Evolutionary conservation across 2,113 vertebrate genomes (phyloP).

Genomic region (Natator depressus): DNA sequence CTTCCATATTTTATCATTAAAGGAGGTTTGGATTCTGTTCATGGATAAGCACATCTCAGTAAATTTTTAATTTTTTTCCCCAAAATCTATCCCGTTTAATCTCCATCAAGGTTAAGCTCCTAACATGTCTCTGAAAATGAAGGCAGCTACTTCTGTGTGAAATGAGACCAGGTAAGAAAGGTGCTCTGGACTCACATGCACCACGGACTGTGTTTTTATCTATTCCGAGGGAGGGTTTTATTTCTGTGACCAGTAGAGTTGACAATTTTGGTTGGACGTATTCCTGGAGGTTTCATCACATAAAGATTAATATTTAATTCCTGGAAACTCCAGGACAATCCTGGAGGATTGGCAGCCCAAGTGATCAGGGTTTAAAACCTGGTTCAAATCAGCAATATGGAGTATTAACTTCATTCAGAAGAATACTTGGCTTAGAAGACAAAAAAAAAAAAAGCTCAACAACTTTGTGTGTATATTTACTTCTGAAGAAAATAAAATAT

Average conservation of each 20-base stretch:
- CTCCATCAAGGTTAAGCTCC: slow-evolving; percentile 5
- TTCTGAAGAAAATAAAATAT: slow-evolving; percentile 62
- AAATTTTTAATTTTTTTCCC: neutral
- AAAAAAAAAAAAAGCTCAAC: neutral
- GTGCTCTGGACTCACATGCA: neutral
- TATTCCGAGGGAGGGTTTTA: slow-evolving; percentile 30
- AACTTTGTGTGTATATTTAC: slow-evolving; percentile 42
- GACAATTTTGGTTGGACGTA: neutral
- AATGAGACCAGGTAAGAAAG: neutral
- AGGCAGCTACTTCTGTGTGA: neutral
- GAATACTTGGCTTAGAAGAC: slow-evolving; percentile 33
- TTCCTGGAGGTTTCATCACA: neutral
- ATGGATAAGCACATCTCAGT: neutral
- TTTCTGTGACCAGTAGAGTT: neutral
- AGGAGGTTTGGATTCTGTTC: slow-evolving; percentile 5
- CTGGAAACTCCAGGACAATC: neutral
- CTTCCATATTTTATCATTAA: neutral
- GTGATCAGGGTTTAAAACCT: slow-evolving; percentile 10
- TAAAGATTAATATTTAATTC: neutral
- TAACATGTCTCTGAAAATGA: neutral
- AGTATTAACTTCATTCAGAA: slow-evolving; percentile 51
- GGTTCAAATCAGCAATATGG: slow-evolving; percentile 41
- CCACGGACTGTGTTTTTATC: slow-evolving; percentile 15
- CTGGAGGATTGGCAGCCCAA: neutral
- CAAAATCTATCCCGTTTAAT: neutral